phyloP scores from a whole-genome alignment of 1,140 invertebrate species.

The Holotrichia oblita region DNA sequence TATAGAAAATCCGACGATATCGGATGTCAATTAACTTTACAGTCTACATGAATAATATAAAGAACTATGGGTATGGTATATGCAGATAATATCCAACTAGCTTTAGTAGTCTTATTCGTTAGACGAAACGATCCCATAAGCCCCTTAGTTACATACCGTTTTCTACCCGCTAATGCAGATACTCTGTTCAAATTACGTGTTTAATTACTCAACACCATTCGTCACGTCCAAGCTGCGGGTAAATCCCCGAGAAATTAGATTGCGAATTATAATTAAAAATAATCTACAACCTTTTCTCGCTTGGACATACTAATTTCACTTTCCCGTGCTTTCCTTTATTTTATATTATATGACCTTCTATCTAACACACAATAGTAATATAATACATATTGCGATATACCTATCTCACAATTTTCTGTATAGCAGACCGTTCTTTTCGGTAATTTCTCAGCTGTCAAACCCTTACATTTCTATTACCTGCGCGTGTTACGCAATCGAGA shows the following conservation, averaged over 20 bases:
- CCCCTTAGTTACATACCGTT: background rate
- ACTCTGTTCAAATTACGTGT: background rate
- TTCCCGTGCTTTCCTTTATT: background rate
- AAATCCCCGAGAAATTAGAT: background rate
- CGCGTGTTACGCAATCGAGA: background rate
- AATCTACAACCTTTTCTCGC: background rate
- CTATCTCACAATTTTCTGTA: background rate
- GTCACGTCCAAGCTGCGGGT: background rate
- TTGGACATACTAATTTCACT: background rate
- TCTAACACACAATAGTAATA: background rate
- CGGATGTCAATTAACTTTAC: too few species aligned
- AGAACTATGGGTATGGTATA: too few species aligned
- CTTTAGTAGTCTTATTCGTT: background rate
- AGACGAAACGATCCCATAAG: background rate
- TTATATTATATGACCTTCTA: background rate
- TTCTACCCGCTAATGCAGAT: background rate
- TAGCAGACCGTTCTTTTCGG: background rate
- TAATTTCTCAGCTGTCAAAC: background rate
- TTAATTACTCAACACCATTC: slow-evolving; percentile 2
- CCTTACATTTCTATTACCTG: background rate
- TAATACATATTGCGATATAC: background rate
- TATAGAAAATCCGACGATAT: too few species aligned
- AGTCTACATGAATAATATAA: too few species aligned
- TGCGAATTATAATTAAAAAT: slow-evolving; percentile 6
- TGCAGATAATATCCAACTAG: too few species aligned